Evolutionary conservation across 2,797 vertebrate species (phyloP).

Genomic region (Rhinogobio ventralis): DNA sequence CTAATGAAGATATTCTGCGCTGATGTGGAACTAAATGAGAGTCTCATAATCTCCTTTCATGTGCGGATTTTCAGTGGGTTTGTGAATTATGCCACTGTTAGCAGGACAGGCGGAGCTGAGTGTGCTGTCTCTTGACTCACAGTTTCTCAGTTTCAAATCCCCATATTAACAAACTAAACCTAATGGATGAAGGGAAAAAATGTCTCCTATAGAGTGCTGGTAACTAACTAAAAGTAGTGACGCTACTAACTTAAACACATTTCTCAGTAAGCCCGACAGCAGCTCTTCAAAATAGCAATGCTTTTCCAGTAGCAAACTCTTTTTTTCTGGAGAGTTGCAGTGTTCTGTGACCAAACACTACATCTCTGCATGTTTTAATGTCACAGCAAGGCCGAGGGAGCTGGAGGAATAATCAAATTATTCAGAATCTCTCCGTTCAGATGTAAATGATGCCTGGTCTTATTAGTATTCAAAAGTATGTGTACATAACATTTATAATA

Average conservation of each 20-base stretch:
- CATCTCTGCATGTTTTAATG: neutral
- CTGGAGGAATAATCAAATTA: neutral
- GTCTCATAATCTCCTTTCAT: constrained; percentile 25
- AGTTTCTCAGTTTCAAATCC: constrained; percentile 24
- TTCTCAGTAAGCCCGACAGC: neutral
- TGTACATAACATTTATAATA: neutral
- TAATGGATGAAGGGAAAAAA: constrained; percentile 9
- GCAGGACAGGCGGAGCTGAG: constrained; percentile 40
- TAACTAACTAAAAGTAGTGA: neutral
- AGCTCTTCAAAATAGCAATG: neutral
- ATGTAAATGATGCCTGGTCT: neutral
- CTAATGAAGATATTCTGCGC: constrained; percentile 21
- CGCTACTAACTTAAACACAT: neutral
- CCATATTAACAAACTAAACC: constrained; percentile 39
- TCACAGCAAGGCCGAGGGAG: neutral
- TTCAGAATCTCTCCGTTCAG: neutral
- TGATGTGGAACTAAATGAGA: constrained; percentile 23
- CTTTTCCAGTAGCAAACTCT: neutral
- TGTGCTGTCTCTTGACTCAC: constrained; percentile 9
- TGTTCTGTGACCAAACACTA: constrained; percentile 9
- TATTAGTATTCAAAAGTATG: neutral
- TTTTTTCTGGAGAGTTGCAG: constrained; percentile 3
- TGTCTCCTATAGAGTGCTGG: neutral
- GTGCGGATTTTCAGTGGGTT: neutral
- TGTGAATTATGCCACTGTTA: constrained; percentile 22